Evolutionary conservation across 2,113 vertebrate species (phyloP).

Genomic region (Hydropotes inermis): DNA sequence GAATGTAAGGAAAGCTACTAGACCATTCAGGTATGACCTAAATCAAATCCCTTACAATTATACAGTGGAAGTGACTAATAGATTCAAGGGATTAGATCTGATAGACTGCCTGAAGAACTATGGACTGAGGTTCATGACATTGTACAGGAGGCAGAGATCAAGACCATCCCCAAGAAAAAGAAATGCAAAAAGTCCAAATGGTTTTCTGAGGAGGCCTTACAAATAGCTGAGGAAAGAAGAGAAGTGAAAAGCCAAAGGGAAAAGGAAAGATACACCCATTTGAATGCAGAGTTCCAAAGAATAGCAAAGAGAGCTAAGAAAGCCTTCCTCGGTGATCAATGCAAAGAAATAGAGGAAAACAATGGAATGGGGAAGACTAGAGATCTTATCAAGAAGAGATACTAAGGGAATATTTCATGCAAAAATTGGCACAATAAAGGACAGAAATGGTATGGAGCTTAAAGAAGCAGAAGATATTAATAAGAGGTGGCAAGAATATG

Average conservation of each 20-base stretch:
- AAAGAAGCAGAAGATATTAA: neutral
- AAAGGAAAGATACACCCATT: neutral
- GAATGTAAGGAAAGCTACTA: neutral
- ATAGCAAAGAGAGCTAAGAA: neutral
- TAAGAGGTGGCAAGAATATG: accelerated
- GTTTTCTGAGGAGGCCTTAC: neutral
- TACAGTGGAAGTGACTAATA: neutral
- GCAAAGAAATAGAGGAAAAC: neutral
- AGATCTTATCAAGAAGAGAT: neutral
- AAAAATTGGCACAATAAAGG: neutral
- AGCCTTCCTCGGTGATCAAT: neutral
- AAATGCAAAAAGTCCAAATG: neutral
- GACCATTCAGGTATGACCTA: neutral
- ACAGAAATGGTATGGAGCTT: neutral
- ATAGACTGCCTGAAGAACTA: neutral
- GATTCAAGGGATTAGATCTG: neutral
- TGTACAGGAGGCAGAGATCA: neutral
- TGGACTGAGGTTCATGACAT: neutral
- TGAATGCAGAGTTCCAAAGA: neutral
- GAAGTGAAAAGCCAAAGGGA: neutral
- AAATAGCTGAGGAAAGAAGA: neutral
- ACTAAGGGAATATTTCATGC: neutral
- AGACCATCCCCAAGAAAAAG: neutral
- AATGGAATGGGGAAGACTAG: neutral
- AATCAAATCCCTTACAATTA: neutral